phyloP scores from a whole-genome alignment of 2,797 vertebrate genomes.

The Falco columbarius region DNA sequence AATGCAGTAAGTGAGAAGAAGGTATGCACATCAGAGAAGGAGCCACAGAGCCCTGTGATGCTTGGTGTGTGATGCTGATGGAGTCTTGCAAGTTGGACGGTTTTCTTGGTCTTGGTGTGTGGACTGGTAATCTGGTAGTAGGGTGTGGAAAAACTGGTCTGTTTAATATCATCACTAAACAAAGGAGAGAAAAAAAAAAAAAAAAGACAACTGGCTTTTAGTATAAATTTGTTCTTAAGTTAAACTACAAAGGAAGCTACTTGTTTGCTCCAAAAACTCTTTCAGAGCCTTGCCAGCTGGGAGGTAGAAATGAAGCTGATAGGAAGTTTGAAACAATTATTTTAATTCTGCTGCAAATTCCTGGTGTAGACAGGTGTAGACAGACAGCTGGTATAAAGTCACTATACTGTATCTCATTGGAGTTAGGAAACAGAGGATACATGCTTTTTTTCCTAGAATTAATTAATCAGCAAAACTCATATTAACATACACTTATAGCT shows the following conservation, averaged over 20 bases:
- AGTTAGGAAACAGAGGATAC: neutral
- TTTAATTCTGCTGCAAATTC: neutral
- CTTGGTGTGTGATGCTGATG: neutral
- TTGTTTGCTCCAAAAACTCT: neutral
- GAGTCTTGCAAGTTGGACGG: neutral
- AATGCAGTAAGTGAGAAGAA: neutral
- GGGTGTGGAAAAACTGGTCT: neutral
- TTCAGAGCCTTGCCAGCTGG: neutral
- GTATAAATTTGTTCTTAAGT: neutral
- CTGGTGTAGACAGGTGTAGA: neutral
- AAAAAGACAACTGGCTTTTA: neutral
- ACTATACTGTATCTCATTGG: neutral
- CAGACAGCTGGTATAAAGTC: neutral
- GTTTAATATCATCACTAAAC: neutral
- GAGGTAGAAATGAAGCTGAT: neutral
- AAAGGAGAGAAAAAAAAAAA: neutral
- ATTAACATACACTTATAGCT: neutral
- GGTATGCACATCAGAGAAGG: accelerated
- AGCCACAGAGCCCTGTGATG: neutral
- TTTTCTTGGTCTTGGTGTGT: neutral
- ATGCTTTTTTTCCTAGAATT: neutral
- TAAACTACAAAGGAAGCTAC: neutral
- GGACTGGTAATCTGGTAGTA: neutral
- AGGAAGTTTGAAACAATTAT: neutral
- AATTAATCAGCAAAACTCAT: neutral